These are phyloP conservation scores for Drosophila hamatofila DNA, from an alignment of 2,888 invertebrate species.

Conservation along the genomic window DNA sequence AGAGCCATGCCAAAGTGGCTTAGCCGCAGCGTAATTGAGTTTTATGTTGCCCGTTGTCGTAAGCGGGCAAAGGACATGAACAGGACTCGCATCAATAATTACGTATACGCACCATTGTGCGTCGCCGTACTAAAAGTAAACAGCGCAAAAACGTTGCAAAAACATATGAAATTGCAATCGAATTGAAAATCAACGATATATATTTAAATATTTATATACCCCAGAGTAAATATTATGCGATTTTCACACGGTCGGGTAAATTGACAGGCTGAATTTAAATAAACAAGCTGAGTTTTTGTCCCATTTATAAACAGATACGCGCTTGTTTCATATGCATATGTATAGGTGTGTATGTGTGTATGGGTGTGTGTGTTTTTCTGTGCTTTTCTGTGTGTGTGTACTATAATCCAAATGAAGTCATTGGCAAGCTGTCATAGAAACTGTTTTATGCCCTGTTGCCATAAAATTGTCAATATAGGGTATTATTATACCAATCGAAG, in stretches of 20 bases:
- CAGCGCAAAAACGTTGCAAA: neutral
- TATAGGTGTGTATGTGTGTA: neutral
- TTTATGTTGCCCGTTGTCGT: constrained; percentile 37
- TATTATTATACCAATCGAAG: neutral
- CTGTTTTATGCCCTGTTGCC: constrained; percentile 2
- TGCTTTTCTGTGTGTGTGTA: neutral
- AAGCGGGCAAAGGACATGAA: constrained; percentile 4
- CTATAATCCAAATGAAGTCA: constrained; percentile 64
- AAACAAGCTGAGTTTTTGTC: constrained; percentile 58
- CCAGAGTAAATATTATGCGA: constrained; percentile 16
- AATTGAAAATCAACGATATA: constrained; percentile 36
- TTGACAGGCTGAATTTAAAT: constrained; percentile 27
- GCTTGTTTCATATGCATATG: constrained; percentile 3
- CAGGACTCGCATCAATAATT: constrained; percentile 36
- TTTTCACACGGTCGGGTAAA: constrained; percentile 33
- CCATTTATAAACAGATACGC: constrained; percentile 19
- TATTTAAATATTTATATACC: constrained; percentile 18
- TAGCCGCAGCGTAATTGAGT: constrained; percentile 63
- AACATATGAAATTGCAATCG: constrained; percentile 11
- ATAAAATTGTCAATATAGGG: neutral
- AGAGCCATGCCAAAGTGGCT: constrained; percentile 44
- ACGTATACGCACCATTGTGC: constrained; percentile 30
- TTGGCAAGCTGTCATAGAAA: constrained; percentile 51
- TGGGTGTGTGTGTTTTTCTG: neutral
- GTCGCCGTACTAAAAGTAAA: neutral